Base-by-base conservation (phyloP, 2,888 invertebrate species). In the Sphinx pinastri region DNA sequence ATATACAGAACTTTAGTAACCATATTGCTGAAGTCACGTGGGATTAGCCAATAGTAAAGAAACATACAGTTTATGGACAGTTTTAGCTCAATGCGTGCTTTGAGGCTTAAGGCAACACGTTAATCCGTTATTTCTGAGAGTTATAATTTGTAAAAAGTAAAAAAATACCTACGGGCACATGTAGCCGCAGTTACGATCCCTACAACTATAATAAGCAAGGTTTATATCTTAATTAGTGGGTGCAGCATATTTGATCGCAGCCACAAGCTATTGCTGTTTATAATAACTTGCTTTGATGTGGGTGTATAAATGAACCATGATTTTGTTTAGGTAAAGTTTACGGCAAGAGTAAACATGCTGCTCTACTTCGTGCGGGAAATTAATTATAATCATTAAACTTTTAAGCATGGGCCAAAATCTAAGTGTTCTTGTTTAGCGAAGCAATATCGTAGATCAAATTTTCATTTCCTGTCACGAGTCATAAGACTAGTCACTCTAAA, bases 271-370 rank as follows among this genome's bases (percentile, higher is more conserved):
- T 63, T 49, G 63, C 63, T 14, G 63, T 63, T 7, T 19, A 19
- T 63, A 63, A 63, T 63, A 25, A 19, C 63, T 19, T 13, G 47
- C 63, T 63, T 63, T 63, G 49, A 63, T 49, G 49, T 63, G 63
- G 63, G 49, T 63, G 63, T 63, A 19, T 19, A 63, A 63, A 13
- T 63, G 16, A 12, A 49, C 47, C 19, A 47, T 49, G 19, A 63
- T 25, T 60, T 60, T 60, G 60, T 60, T 63, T 63, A 63, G 19
- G 19, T 47, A 60, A 59, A 68, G 8, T 68, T 60, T 60, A 68
- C 52, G 16, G 59, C 59, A 60, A 68, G 31, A 68, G 59, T 68
- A 68, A 68, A 52, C 63, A 49, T 7, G 19, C 13, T 49, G 63
- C 19, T 49, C 63, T 63, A 63, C 31, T 59, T 52, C 68, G 59